Evolutionary conservation across 2,888 invertebrate genomes (phyloP), one percentile per base, ranked within the genome.

Genomic region (Pristionchus fissidentatus): DNA sequence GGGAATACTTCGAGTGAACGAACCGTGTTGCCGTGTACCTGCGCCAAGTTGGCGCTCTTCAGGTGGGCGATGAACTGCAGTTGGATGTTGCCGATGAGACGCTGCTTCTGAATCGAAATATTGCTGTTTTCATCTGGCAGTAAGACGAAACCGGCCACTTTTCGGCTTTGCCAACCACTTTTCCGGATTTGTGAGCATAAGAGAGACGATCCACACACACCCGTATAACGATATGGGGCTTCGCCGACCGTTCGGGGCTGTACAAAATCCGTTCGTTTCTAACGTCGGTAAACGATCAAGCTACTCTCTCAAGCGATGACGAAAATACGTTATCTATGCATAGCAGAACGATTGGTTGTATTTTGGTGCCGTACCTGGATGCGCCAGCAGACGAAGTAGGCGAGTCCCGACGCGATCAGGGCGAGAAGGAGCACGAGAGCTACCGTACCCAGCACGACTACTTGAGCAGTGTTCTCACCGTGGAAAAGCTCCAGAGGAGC

Each of bases 71-170:
- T 85, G 57, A 90, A 89, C 81, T 92, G 91, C 85, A 90, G 84
- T 82, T 92, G 92, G 29, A 92, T 90, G 19, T 89, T 86, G 26
- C 88, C 87, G 13, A 91, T 88, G 66, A 92, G 85, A 73, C 89
- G 85, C 2, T 87, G 85, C 83, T 88, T 90, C 77, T 91, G 80
- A 35, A 41, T 7, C 0, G 22, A 22, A 32, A 26, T 15, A 26
- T 32, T 29, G 15, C 13, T 32, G 32, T 32, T 10, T 32, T 10
- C 10, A 29, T 60, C 13, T 29, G 1, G 32, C 7, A 29, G 32
- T 13, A 32, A 1, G 32, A 8, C 29, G 13, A 22, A 32, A 10
- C 29, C 32, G 10, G 29, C 60, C 8, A 60, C 10, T 29, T 32
- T 60, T 13, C 32, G 60, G 60, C 29, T 32, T 57, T 60, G n/a